Evolutionary conservation across 2,888 invertebrate species (phyloP).

Genomic region (Rotaria magnacalcarata): DNA sequence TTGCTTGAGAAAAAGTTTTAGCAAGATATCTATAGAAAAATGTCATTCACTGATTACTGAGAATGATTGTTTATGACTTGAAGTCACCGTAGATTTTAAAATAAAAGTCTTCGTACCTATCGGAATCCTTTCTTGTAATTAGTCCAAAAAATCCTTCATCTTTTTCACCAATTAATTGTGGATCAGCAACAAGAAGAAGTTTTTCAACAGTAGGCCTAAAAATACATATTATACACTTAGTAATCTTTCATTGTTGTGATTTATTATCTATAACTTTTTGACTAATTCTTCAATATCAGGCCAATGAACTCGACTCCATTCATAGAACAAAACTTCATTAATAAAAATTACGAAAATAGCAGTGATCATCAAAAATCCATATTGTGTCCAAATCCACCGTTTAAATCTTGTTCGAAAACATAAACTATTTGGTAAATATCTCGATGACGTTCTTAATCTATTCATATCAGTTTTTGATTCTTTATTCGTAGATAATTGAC

Average conservation of each 20-base stretch:
- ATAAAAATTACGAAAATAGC: background rate
- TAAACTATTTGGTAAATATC: background rate
- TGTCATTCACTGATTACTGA: too few species aligned
- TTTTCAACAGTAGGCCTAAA: background rate
- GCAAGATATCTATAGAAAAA: conserved; percentile 69
- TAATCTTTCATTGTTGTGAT: too few species aligned
- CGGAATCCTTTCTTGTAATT: conserved; percentile 78
- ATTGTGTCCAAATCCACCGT: background rate
- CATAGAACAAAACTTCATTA: background rate
- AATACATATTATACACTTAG: background rate
- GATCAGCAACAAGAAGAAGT: conserved; percentile 68
- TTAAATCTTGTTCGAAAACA: background rate
- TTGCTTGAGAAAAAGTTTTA: conserved; percentile 72
- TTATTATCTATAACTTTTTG: too few species aligned
- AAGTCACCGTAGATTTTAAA: background rate
- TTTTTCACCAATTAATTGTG: conserved; percentile 79
- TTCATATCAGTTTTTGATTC: background rate
- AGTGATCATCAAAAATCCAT: background rate
- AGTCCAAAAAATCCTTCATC: conserved; percentile 69
- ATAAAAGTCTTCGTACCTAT: conserved; percentile 65
- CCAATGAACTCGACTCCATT: background rate
- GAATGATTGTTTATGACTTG: too few species aligned
- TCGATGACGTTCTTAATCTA: background rate
- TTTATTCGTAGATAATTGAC: background rate
- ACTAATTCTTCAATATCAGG: background rate